Base-by-base conservation (phyloP, 2,113 vertebrate genomes). In the Nansenia antarctica region DNA sequence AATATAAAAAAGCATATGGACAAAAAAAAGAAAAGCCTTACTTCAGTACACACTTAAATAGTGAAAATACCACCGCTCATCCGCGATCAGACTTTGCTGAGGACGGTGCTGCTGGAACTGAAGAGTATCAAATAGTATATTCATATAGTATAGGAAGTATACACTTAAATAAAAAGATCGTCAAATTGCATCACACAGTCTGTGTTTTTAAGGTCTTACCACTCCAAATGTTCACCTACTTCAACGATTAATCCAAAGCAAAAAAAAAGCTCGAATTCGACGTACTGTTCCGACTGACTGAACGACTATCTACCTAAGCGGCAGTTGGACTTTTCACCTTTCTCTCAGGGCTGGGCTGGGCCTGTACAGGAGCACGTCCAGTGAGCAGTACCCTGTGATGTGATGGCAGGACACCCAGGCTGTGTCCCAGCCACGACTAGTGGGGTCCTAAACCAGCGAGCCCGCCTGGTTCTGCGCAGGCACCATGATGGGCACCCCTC, bases 381-480 rank as follows among this genome's bases (percentile, higher is more conserved):
- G n/a, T 8, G 9, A 39, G 14, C 67, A 55, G 26, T 59, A 14
- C 37, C 20, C 29, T 57, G 27, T 65, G 42, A 12, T 31, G n/a
- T 9, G 30, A n/a, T n/a, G n/a, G n/a, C n/a, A n/a, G n/a, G n/a
- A n/a, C n/a, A n/a, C n/a, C n/a, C n/a, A n/a, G n/a, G n/a, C n/a
- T n/a, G n/a, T n/a, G n/a, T n/a, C n/a, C n/a, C n/a, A 57, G 27
- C 3, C 9, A 11, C 9, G 6, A 24, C 45, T n/a, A 37, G 24
- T 30, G 24, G 20, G 62, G 52, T 1, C 18, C 90, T 91, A 97
- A 78, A 97, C 96, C 37, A 97, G 90, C 57, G 95, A 97, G 1
- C 95, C 95, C 0, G 93, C 93, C 73, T 96, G 95, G 81, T 90
- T 95, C 77, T 95, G 95, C 18, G 95, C 91, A 0, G 95, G 94